These are phyloP conservation scores for Pseudorhiza aurosa DNA, from an alignment of 30 jellyfish, hydroid and myxozoan species.

Conservation along the genomic window DNA sequence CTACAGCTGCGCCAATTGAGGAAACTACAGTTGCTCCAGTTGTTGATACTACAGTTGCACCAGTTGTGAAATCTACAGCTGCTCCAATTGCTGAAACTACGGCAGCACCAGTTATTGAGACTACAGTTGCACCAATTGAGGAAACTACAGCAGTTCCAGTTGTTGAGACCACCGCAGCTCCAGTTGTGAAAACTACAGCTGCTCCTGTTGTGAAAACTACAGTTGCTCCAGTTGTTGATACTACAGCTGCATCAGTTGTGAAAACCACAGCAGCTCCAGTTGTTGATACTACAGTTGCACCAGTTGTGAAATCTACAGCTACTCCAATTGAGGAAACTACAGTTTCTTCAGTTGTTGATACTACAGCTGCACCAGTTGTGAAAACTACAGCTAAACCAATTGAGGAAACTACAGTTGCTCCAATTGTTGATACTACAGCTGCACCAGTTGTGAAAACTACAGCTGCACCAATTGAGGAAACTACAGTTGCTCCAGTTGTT, in stretches of 20 bases:
- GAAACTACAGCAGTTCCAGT: slow-evolving; percentile 32
- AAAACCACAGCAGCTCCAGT: slow-evolving; percentile 52
- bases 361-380: slow-evolving; percentile 29
- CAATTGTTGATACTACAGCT: not conserved
- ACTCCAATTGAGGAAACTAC: slow-evolving; percentile 35
- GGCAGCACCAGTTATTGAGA: slow-evolving; percentile 24
- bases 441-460: slow-evolving; percentile 20
- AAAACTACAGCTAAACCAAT: slow-evolving; percentile 28
- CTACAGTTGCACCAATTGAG: slow-evolving; percentile 45
- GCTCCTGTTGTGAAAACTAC: slow-evolving; percentile 35
- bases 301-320: slow-evolving; percentile 19
- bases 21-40: slow-evolving; percentile 18
- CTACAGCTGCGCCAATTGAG: slow-evolving; percentile 8
- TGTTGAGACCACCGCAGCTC: slow-evolving; percentile 42
- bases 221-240: slow-evolving; percentile 36
- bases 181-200: slow-evolving; percentile 20
- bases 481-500: slow-evolving; percentile 29
- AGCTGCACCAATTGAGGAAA: not conserved
- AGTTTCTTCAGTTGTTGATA: slow-evolving; percentile 43
- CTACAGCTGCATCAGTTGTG: slow-evolving; percentile 52
- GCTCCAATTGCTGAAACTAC: slow-evolving; percentile 29
- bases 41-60: slow-evolving; percentile 5
- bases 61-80: slow-evolving; percentile 18
- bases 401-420: slow-evolving; percentile 13
- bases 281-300: slow-evolving; percentile 33